phyloP scores from a whole-genome alignment of 1,140 invertebrate genomes.

The Acyrthosiphon pisum region DNA sequence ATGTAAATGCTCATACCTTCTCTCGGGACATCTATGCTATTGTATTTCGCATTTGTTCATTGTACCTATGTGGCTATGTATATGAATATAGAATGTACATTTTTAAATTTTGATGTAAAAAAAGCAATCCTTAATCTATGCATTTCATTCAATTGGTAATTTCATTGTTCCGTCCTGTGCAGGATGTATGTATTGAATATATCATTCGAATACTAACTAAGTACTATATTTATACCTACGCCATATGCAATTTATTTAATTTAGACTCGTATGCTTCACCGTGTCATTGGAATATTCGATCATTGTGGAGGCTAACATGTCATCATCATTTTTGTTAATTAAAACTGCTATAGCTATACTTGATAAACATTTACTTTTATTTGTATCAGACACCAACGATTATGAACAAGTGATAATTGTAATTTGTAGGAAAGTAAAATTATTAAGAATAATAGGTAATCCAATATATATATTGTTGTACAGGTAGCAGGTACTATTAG shows the following conservation, averaged over 20 bases:
- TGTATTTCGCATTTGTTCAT: not conserved
- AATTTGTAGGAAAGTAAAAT: not conserved
- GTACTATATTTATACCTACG: not conserved
- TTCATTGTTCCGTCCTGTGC: not conserved
- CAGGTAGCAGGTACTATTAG: too few relatives aligned
- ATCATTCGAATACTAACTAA: not conserved
- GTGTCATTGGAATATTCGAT: not conserved
- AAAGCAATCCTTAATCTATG: not conserved
- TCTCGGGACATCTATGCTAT: not conserved
- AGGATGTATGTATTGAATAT: constrained; percentile 2
- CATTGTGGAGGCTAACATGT: not conserved
- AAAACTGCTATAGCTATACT: not conserved
- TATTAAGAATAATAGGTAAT: not conserved
- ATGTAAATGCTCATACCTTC: not conserved
- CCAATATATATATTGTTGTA: not conserved
- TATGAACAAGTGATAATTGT: not conserved
- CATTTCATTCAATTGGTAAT: not conserved
- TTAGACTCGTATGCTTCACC: not conserved
- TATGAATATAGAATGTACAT: not conserved
- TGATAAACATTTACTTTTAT: not conserved
- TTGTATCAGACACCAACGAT: not conserved
- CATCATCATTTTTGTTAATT: not conserved
- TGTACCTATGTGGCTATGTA: not conserved
- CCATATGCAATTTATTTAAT: not conserved
- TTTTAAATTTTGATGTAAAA: constrained; percentile 12